These are phyloP conservation scores for Nephila pilipes DNA, from an alignment of 1,140 invertebrate genomes.

Conservation along the genomic window DNA sequence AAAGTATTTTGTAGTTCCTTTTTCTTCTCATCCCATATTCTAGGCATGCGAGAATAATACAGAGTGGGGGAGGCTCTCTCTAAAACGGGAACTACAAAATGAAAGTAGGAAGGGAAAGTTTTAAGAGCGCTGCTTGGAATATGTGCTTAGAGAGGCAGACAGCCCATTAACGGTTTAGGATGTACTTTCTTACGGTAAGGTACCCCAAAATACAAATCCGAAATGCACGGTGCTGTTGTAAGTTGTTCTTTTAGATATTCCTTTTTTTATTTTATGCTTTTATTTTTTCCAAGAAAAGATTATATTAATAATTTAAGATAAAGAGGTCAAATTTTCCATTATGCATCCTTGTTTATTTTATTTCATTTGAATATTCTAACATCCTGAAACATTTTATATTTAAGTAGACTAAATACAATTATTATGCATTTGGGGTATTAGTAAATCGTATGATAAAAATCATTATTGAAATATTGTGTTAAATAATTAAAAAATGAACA, in stretches of 20 bases:
- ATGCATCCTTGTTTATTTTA: background rate
- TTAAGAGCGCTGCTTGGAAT: background rate
- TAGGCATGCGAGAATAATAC: background rate
- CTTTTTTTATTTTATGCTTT: background rate
- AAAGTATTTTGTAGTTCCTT: background rate
- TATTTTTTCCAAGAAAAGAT: background rate
- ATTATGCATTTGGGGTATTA: background rate
- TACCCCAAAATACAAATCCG: background rate
- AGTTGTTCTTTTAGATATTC: background rate
- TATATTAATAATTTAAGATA: background rate
- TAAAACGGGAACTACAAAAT: background rate
- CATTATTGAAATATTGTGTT: no score
- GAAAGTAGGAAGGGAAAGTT: background rate
- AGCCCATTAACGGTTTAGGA: constrained; percentile 4
- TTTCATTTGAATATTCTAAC: background rate
- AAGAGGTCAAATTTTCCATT: background rate
- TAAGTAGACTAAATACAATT: background rate
- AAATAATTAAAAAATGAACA: no score
- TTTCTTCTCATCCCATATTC: background rate
- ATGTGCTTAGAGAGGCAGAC: background rate
- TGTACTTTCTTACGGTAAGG: background rate
- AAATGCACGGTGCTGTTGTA: background rate
- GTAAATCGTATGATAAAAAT: no score
- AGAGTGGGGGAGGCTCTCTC: background rate
- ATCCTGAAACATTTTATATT: background rate